These are phyloP conservation scores for Nomada ruficornis DNA, from an alignment of 2,888 invertebrate species.

Conservation along the genomic window DNA sequence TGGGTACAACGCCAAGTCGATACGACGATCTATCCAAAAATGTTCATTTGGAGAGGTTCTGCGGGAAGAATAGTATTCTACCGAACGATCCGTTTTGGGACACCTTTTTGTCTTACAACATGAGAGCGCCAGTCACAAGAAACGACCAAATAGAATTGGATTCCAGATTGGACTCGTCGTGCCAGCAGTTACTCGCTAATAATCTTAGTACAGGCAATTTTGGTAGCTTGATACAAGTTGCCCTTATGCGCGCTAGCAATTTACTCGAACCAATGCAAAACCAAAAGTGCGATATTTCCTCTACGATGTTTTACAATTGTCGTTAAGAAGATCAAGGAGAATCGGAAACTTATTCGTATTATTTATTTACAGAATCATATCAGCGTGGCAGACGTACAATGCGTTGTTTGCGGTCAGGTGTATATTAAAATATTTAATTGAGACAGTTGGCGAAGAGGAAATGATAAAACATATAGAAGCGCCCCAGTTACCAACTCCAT, in stretches of 20 bases:
- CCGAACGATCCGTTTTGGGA: slow-evolving; percentile 98
- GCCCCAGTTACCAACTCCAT: slow-evolving; percentile 84
- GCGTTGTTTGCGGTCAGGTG: slow-evolving; percentile 95
- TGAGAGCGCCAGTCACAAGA: slow-evolving; percentile 91
- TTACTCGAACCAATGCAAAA: slow-evolving; percentile 93
- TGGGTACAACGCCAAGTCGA: slow-evolving; percentile 93
- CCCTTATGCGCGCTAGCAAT: slow-evolving; percentile 92
- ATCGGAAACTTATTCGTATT: neutral
- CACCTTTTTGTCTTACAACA: slow-evolving; percentile 95
- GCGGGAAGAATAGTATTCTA: slow-evolving; percentile 91
- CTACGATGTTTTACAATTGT: neutral
- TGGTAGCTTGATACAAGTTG: slow-evolving; percentile 93
- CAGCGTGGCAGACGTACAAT: slow-evolving; percentile 98
- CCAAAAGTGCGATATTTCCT: slow-evolving; percentile 88
- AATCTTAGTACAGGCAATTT: slow-evolving; percentile 96
- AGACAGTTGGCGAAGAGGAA: slow-evolving; percentile 95
- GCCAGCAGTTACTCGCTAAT: slow-evolving; percentile 92
- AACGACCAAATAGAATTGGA: slow-evolving; percentile 88
- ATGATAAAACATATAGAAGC: slow-evolving; percentile 93
- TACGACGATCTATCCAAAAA: slow-evolving; percentile 93
- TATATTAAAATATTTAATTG: slow-evolving; percentile 94
- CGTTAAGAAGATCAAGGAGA: neutral
- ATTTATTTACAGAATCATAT: slow-evolving; percentile 87
- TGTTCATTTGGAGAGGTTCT: slow-evolving; percentile 91
- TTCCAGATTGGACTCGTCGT: slow-evolving; percentile 90